Evolutionary conservation across 2,113 vertebrate species (phyloP).

Genomic region (Panurus biarmicus): DNA sequence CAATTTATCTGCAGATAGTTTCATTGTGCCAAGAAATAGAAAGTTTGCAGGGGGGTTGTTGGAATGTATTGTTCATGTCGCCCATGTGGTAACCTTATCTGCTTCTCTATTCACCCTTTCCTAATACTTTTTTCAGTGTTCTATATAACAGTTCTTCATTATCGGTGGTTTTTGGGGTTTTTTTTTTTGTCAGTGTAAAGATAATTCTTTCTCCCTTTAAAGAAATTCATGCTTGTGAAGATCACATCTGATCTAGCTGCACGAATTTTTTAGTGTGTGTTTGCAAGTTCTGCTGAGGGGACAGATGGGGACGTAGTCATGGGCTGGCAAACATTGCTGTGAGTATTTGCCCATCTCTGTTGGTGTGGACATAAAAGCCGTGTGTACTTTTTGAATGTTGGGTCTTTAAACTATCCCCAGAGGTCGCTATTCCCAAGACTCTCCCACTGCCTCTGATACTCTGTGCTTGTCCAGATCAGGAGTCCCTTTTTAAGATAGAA

Average conservation of each 20-base stretch:
- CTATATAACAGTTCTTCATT: neutral
- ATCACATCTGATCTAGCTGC: neutral
- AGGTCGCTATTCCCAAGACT: neutral
- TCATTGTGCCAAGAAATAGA: neutral
- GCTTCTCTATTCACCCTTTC: neutral
- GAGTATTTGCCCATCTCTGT: accelerated
- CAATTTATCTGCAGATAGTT: neutral
- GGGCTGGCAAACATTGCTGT: neutral
- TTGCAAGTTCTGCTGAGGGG: neutral
- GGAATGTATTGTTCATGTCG: neutral
- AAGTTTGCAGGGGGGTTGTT: accelerated
- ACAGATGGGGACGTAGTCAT: neutral
- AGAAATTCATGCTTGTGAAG: neutral
- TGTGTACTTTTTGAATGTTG: neutral
- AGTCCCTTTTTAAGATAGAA: neutral
- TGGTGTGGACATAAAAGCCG: accelerated
- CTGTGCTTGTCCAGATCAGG: neutral
- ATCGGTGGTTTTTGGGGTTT: too few species aligned
- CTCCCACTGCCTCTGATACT: neutral
- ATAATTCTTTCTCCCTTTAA: neutral
- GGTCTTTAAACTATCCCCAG: neutral
- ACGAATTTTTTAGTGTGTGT: accelerated
- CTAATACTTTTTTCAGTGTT: neutral
- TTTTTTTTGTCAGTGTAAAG: neutral
- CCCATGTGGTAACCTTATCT: neutral